Conservation (phyloP, 2,888 invertebrate genomes). For the Xylota sylvarum region DNA sequence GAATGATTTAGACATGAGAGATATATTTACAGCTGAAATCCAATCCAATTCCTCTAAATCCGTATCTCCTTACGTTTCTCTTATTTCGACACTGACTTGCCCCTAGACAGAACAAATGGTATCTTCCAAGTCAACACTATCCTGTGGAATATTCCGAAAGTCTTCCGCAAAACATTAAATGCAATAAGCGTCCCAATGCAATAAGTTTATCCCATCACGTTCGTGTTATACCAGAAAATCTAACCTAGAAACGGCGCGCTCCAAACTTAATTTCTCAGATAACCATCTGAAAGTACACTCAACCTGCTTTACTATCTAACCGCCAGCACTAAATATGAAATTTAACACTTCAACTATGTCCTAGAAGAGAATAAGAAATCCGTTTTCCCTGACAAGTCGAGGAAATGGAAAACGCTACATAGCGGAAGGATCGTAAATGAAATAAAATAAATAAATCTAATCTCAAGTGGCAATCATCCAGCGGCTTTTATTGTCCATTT, state of each 20-base stretch:
- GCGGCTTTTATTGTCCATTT: conserved; percentile 67
- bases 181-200: background rate
- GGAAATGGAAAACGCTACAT: conserved; percentile 20
- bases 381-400: conserved; percentile 14
- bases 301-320: conserved; percentile 24
- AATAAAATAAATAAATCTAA: conserved; percentile 65
- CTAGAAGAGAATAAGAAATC: conserved; percentile 13
- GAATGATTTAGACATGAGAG: too few relatives aligned
- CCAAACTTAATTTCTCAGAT: conserved; percentile 41
- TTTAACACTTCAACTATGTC: conserved; percentile 15
- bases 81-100: too few relatives aligned
- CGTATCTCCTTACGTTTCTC: too few relatives aligned
- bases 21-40: too few relatives aligned
- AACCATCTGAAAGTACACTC: conserved; percentile 31
- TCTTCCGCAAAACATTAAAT: background rate
- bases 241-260: background rate
- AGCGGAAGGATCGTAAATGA: conserved; percentile 40
- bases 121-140: too few relatives aligned
- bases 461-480: conserved; percentile 71
- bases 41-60: too few relatives aligned
- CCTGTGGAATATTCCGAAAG: background rate
- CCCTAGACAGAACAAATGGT: too few relatives aligned
- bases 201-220: background rate
- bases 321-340: conserved; percentile 21
- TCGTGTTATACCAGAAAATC: background rate